Evolutionary conservation across 2,113 vertebrate genomes (phyloP).

Genomic region (Gymnogyps californianus): DNA sequence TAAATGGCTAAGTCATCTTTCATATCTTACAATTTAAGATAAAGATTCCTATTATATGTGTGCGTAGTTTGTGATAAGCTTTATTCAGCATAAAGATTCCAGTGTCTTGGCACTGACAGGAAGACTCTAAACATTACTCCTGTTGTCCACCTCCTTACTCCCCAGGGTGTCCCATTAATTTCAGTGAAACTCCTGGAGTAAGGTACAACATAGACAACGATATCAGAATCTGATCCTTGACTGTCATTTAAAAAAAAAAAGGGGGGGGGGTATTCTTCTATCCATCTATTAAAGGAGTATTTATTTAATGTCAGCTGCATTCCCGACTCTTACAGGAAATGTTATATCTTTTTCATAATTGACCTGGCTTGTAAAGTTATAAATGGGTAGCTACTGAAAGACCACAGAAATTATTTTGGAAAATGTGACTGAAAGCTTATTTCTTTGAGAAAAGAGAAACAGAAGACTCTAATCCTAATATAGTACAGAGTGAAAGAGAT

Average conservation of each 20-base stretch:
- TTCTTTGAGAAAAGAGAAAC: background rate
- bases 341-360: background rate
- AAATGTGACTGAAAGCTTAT: background rate
- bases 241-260: background rate
- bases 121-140: background rate
- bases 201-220: background rate
- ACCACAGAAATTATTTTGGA: background rate
- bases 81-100: background rate
- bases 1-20: background rate
- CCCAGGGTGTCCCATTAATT: background rate
- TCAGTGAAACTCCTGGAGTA: background rate
- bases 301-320: background rate
- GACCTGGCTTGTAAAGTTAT: background rate
- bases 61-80: background rate
- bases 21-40: background rate
- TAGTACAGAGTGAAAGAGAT: background rate
- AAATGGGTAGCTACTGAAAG: background rate
- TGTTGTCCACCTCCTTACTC: background rate
- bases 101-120: background rate
- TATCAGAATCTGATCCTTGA: background rate
- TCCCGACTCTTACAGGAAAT: background rate
- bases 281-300: background rate
- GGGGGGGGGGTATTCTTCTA: rapidly evolving
- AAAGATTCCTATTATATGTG: background rate
- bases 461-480: background rate